Evolutionary conservation across 2,888 invertebrate genomes (phyloP).

Genomic region (Antheraea yamamai): DNA sequence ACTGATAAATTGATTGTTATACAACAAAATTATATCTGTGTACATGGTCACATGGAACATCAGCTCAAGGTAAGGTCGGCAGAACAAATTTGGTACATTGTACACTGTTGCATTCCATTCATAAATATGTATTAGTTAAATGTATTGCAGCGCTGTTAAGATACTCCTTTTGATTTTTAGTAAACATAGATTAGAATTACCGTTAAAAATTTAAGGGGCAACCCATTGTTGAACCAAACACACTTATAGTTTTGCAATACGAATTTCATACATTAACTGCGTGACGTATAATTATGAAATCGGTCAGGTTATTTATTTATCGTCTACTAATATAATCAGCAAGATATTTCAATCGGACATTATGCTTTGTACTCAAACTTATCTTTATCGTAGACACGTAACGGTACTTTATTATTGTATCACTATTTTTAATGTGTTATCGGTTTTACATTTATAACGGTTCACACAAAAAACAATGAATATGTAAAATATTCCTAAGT

Average conservation of each 20-base stretch:
- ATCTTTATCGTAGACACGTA: slow-evolving; percentile 33
- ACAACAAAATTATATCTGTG: slow-evolving; percentile 25
- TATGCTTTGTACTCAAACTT: slow-evolving; percentile 29
- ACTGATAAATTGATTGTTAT: slow-evolving; percentile 25
- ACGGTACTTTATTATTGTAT: slow-evolving; percentile 28
- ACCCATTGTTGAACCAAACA: not conserved
- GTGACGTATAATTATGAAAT: slow-evolving; percentile 23
- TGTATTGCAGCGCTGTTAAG: not conserved
- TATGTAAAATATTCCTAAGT: not conserved
- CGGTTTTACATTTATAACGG: slow-evolving; percentile 17
- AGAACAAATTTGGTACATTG: slow-evolving; percentile 28
- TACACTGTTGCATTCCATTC: slow-evolving; percentile 3
- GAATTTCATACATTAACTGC: slow-evolving; percentile 16
- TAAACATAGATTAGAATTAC: not conserved
- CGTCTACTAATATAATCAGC: slow-evolving; percentile 28
- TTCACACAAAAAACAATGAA: not conserved
- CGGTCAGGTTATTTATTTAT: slow-evolving; percentile 25
- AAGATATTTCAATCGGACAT: slow-evolving; percentile 32
- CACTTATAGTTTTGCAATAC: slow-evolving; percentile 5
- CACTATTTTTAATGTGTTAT: slow-evolving; percentile 25
- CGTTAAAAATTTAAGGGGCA: not conserved
- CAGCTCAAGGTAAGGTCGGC: slow-evolving; percentile 34
- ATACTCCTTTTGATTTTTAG: not conserved
- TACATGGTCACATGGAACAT: slow-evolving; percentile 28
- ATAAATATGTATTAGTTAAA: not conserved